Percentiles rank a stretch among this genome's conserved stretches.
phyloP scores from a whole-genome alignment of 2,888 invertebrate species.

The Frankliniella intonsa region DNA sequence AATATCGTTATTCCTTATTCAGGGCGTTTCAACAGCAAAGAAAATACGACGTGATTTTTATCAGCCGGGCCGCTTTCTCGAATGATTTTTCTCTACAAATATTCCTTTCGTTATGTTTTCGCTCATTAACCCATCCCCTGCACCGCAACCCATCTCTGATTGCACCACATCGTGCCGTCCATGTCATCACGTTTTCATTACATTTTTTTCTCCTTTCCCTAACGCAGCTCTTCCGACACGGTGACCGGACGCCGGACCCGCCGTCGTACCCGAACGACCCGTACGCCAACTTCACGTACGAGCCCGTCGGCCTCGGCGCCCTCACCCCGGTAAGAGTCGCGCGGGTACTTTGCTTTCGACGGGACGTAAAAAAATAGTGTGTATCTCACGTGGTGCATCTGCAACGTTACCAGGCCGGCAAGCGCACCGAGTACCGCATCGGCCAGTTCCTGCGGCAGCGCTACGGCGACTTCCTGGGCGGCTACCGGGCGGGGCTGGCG shows the following conservation, averaged over 20 bases:
- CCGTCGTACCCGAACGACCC: constrained; percentile 48
- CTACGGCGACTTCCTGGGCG: constrained; percentile 43
- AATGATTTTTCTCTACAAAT: not conserved
- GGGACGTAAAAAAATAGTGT: too few relatives aligned
- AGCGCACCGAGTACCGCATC: constrained; percentile 44
- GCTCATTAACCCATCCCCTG: not conserved
- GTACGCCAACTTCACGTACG: constrained; percentile 44
- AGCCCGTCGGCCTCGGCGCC: constrained; percentile 50
- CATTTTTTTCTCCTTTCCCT: not conserved
- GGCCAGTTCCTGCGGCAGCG: constrained; percentile 43
- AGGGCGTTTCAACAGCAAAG: too few relatives aligned
- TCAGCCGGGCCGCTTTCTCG: too few relatives aligned
- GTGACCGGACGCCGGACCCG: constrained; percentile 49
- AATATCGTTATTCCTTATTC: too few relatives aligned
- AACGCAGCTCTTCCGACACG: constrained; percentile 50
- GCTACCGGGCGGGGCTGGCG: constrained; percentile 43
- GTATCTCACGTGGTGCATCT: too few relatives aligned
- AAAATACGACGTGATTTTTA: too few relatives aligned
- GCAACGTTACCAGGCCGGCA: constrained; percentile 41
- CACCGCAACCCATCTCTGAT: too few relatives aligned
- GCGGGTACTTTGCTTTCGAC: too few relatives aligned
- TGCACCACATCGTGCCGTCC: not conserved
- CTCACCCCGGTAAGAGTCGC: constrained; percentile 45
- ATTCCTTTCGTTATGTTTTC: not conserved
- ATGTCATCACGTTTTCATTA: not conserved